Evolutionary conservation across 2,797 vertebrate species (phyloP).

Genomic region (Benthosema pterotum): DNA sequence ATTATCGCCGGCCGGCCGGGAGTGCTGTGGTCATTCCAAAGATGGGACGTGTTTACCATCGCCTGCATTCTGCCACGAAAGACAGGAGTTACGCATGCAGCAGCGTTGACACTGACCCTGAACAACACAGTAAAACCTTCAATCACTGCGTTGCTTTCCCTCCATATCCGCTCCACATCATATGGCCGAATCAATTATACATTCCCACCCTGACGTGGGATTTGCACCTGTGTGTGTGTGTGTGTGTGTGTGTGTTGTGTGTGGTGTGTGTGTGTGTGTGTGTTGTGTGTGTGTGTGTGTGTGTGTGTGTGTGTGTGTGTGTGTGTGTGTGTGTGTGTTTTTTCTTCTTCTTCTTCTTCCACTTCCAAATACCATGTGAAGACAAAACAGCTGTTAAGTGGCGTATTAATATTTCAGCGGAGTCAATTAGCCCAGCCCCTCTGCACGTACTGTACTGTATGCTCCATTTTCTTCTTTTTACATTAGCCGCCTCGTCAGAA

Average conservation of each 20-base stretch:
- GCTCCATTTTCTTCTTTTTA: slow-evolving; percentile 50
- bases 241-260: too few species aligned
- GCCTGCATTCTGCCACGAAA: background rate
- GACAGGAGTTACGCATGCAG: background rate
- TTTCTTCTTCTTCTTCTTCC: slow-evolving; percentile 49
- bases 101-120: background rate
- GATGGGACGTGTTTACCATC: too few species aligned
- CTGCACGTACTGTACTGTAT: too few species aligned
- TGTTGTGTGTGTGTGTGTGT: too few species aligned
- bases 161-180: slow-evolving; percentile 46
- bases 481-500: slow-evolving; percentile 67
- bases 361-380: slow-evolving; percentile 64
- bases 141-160: slow-evolving; percentile 8
- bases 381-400: slow-evolving; percentile 77
- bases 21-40: background rate
- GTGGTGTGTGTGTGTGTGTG: too few species aligned
- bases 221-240: slow-evolving; percentile 75
- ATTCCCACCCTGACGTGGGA: slow-evolving; percentile 52
- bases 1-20: background rate
- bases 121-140: slow-evolving; percentile 5
- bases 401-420: slow-evolving; percentile 77
- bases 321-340: too few species aligned
- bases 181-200: slow-evolving; percentile 74
- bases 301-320: too few species aligned
- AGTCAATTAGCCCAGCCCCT: slow-evolving; percentile 76